phyloP scores from a whole-genome alignment of 2,797 vertebrate genomes.

The Falco berigora region DNA sequence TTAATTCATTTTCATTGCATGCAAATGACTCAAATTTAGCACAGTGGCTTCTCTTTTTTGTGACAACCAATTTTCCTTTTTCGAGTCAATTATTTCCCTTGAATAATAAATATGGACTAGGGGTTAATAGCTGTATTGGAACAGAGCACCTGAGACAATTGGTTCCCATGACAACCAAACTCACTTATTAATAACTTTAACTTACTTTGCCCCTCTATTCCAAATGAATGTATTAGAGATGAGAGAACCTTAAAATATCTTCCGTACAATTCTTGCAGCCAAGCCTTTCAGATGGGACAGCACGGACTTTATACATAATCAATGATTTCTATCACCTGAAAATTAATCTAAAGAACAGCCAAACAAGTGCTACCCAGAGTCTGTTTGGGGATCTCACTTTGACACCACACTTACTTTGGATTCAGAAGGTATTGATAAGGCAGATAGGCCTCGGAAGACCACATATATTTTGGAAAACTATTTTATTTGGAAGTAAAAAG shows the following conservation, averaged over 20 bases:
- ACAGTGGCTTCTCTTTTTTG: slow-evolving; percentile 51
- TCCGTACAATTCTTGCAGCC: background rate
- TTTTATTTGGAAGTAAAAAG: background rate
- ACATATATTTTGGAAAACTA: background rate
- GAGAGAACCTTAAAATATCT: slow-evolving; percentile 39
- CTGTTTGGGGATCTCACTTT: background rate
- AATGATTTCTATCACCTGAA: background rate
- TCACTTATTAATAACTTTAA: slow-evolving; percentile 64
- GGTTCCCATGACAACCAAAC: slow-evolving; percentile 69
- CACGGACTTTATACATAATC: background rate
- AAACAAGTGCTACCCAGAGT: background rate
- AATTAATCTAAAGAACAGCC: background rate
- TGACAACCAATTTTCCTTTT: slow-evolving; percentile 65
- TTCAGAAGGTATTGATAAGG: background rate
- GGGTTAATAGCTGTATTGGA: slow-evolving; percentile 62
- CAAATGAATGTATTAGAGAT: slow-evolving; percentile 26
- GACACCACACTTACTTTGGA: background rate
- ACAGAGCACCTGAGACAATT: slow-evolving; percentile 57
- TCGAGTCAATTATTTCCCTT: slow-evolving; percentile 61
- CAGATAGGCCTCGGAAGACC: background rate
- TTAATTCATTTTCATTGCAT: slow-evolving; percentile 63
- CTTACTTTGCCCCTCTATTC: slow-evolving; percentile 32
- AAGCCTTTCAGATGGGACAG: background rate
- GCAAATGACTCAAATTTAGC: slow-evolving; percentile 60
- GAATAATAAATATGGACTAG: slow-evolving; percentile 70